Percentiles rank a stretch among this genome's conserved stretches.
Conservation (phyloP, 2,888 invertebrate genomes). For the Andrena bucephala region DNA sequence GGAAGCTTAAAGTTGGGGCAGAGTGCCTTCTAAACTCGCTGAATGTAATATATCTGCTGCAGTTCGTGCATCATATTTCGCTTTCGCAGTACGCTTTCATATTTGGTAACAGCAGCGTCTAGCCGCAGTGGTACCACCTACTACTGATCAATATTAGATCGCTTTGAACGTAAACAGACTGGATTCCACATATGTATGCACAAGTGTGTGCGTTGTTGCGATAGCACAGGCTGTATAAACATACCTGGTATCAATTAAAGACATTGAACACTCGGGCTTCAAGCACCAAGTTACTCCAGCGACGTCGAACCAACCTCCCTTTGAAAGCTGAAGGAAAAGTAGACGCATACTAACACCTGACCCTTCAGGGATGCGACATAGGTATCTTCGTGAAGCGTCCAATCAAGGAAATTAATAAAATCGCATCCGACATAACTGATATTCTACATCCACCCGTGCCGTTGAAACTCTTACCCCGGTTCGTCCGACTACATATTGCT, state of each 20-base stretch:
- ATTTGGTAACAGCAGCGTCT: too few species aligned
- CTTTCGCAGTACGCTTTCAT: too few species aligned
- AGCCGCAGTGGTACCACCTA: not conserved
- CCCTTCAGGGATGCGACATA: not conserved
- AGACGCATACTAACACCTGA: not conserved
- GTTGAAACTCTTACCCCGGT: too few species aligned
- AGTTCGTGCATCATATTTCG: too few species aligned
- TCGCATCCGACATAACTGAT: too few species aligned
- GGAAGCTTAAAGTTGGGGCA: too few species aligned
- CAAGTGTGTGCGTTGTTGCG: not conserved
- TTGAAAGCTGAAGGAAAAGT: not conserved
- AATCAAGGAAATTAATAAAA: too few species aligned
- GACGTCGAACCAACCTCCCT: too few species aligned
- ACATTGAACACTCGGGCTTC: not conserved
- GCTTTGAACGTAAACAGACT: slow-evolving; percentile 34
- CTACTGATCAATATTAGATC: slow-evolving; percentile 35
- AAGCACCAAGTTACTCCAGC: not conserved
- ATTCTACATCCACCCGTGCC: too few species aligned
- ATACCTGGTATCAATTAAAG: slow-evolving; percentile 34
- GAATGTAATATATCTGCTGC: too few species aligned
- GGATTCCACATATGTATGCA: slow-evolving; percentile 14
- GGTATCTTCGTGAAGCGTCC: not conserved
- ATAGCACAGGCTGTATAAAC: slow-evolving; percentile 35
- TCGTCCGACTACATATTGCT: too few species aligned
- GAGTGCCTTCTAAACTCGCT: too few species aligned